Evolutionary conservation across 2,888 invertebrate species (phyloP).

Genomic region (Andricus curvator): DNA sequence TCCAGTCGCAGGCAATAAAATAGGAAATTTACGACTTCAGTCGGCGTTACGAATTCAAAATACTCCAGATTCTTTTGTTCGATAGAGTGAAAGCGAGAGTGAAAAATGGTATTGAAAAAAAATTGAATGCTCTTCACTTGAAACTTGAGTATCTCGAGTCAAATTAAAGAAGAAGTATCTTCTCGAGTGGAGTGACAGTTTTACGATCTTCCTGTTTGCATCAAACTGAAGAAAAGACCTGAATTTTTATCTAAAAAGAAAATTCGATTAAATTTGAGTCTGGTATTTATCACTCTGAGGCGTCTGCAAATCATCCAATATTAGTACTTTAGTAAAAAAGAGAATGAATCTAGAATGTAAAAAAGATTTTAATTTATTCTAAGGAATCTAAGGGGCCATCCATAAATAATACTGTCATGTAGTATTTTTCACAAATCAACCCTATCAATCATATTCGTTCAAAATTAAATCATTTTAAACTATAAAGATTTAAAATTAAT

Average conservation of each 20-base stretch:
- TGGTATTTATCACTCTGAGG: background rate
- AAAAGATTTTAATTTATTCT: too few species aligned
- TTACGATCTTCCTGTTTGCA: background rate
- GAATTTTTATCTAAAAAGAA: background rate
- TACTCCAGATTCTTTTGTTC: background rate
- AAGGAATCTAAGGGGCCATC: too few species aligned
- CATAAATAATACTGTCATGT: too few species aligned
- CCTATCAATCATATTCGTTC: too few species aligned
- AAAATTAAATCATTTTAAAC: too few species aligned
- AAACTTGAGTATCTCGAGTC: background rate
- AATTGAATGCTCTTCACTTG: background rate
- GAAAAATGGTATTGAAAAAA: background rate
- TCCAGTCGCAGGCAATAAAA: background rate
- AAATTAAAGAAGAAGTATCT: background rate
- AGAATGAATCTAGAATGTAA: too few species aligned
- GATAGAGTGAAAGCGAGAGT: background rate
- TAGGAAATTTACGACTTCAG: background rate
- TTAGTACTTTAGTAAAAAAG: background rate
- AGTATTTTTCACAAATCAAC: too few species aligned
- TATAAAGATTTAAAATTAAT: too few species aligned
- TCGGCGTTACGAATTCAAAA: background rate
- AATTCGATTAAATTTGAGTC: background rate
- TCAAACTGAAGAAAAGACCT: background rate
- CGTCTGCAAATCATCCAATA: background rate
- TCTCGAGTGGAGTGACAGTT: background rate